A percentile compares a stretch with the other conserved stretches of the same genome.
These are phyloP conservation scores for Pseudolaguvia tuberculata DNA, from an alignment of 2,113 vertebrate genomes.

Conservation along the genomic window DNA sequence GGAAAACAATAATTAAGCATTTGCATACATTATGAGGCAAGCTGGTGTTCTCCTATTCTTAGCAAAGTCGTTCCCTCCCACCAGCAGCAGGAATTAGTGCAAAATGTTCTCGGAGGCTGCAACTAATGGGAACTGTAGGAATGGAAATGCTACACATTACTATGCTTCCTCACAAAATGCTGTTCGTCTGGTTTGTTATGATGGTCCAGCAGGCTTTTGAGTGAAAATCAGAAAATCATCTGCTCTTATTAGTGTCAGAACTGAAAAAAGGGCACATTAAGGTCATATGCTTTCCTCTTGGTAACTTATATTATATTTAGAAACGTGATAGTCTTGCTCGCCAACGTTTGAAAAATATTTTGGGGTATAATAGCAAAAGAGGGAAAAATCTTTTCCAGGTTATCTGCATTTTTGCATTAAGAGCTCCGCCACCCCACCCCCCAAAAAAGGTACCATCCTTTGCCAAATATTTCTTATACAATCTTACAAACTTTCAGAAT, in stretches of 20 bases:
- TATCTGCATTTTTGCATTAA: conserved; percentile 1
- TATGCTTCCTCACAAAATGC: conserved; percentile 4
- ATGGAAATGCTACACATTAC: conserved; percentile 51
- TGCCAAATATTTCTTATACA: background rate
- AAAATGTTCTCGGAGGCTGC: conserved; percentile 56
- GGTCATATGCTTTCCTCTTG: conserved; percentile 15
- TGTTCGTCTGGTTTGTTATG: background rate
- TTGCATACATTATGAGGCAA: conserved; percentile 69
- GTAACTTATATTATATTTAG: conserved; percentile 21
- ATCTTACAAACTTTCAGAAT: background rate
- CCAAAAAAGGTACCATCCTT: too few species aligned
- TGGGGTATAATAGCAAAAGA: conserved; percentile 13
- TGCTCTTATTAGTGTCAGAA: background rate
- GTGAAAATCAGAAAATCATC: background rate
- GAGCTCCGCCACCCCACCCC: too few species aligned
- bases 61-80: conserved; percentile 47
- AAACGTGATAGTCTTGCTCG: conserved; percentile 2
- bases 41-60: conserved; percentile 57
- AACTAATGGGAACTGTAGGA: conserved; percentile 47
- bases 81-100: conserved; percentile 61
- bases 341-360: conserved; percentile 5
- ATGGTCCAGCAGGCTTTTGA: conserved; percentile 23
- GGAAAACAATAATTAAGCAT: conserved; percentile 51
- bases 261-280: conserved; percentile 4
- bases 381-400: conserved; percentile 1